Evolutionary conservation across 1,140 invertebrate species (phyloP).

Genomic region (Cepaea nemoralis): DNA sequence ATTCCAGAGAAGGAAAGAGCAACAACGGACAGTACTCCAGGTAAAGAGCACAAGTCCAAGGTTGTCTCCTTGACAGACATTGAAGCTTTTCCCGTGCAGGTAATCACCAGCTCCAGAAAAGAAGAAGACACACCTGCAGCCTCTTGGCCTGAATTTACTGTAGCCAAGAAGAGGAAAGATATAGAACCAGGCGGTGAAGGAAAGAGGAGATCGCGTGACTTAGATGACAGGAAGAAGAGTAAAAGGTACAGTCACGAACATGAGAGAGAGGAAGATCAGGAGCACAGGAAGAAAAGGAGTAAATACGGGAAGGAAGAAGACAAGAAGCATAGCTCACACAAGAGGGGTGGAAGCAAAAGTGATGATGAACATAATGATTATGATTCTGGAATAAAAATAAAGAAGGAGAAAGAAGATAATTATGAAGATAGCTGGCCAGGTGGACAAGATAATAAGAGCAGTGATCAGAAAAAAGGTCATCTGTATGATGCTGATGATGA

Average conservation of each 20-base stretch:
- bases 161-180: slow-evolving; percentile 15
- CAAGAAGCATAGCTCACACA: slow-evolving; percentile 41
- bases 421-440: slow-evolving; percentile 6
- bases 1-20: not conserved
- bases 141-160: slow-evolving; percentile 26
- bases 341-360: slow-evolving; percentile 40
- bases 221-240: slow-evolving; percentile 25
- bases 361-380: slow-evolving; percentile 36
- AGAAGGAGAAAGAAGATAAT: slow-evolving; percentile 30
- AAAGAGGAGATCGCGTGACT: slow-evolving; percentile 26
- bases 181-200: slow-evolving; percentile 23
- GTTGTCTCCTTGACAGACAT: slow-evolving; percentile 4
- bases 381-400: slow-evolving; percentile 12
- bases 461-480: too few relatives aligned
- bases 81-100: slow-evolving; percentile 42
- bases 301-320: slow-evolving; percentile 28
- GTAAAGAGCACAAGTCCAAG: slow-evolving; percentile 1
- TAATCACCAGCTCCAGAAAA: slow-evolving; percentile 42
- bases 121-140: slow-evolving; percentile 18
- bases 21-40: not conserved
- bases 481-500: not conserved
- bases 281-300: slow-evolving; percentile 15
- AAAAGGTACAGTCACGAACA: slow-evolving; percentile 26
- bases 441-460: not conserved
- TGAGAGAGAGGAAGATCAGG: not conserved